Evolutionary conservation across 2,888 invertebrate genomes (phyloP), one percentile per base, ranked within the genome.

Genomic region (Cephonodes hylas): DNA sequence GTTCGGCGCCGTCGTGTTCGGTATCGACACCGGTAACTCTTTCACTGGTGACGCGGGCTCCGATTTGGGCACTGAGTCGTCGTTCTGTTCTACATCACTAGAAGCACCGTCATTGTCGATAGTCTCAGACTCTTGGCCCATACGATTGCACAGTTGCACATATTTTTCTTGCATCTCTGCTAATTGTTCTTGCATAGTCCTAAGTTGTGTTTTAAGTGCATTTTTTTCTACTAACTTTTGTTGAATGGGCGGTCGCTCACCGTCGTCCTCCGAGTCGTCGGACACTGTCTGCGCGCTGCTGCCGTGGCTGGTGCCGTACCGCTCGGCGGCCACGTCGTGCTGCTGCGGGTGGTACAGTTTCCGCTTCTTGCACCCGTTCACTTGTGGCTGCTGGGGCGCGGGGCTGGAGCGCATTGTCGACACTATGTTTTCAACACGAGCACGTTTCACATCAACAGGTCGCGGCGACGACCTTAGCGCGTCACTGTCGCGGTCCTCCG

Each of bases 341-440:
- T 98, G 98, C 86, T 98, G 98, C 10, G 99, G 99, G 80, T 98
- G 98, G 83, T 98, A 98, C 31, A 98, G 93, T 88, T 99, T 99
- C 57, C 99, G 95, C 88, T 99, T 99, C 87, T 98, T 98, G 89
- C 98, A 98, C 58, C 98, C 98, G 89, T 98, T 98, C 72, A 97
- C 96, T 84, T 96, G 95, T 0, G 95, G 94, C 73, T 94, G 94
- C 64, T 88, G 94, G 22, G 96, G 96, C 66, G 95, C 96, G 42
- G 97, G 97, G 82, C 97, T 97, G 69, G 96, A 96, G 68, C 97
- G 95, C 97, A 98, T 98, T 70, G 96, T 96, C 72, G 97, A 97
- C 75, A 98, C 97, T 78, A 99, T 98, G 87, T 97, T 98, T 91
- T 99, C 98, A 70, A 98, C 98, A 73, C 98, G 95, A 46, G 98